Base-by-base conservation (phyloP, 2,888 invertebrate species). In the Synanthedon vespiformis region DNA sequence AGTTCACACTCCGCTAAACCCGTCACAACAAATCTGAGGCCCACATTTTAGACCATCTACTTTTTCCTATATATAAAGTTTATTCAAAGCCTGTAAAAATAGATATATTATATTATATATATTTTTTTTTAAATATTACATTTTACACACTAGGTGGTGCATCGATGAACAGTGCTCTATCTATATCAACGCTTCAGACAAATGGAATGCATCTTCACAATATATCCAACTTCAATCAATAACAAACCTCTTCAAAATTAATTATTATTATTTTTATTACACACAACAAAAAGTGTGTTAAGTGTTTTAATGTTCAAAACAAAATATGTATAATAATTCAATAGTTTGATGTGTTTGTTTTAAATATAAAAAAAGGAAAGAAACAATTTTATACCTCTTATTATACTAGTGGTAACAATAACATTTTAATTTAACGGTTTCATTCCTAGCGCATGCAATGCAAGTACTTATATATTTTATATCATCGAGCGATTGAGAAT, bases 321-420 rank as follows among this genome's bases (percentile, higher is more conserved):
- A 73, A 76, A n/a, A n/a, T n/a, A n/a, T n/a, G n/a, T n/a, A 74
- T 67, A 70, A 70, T 59, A 62, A 61, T 63, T 56, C 56, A 56
- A 62, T 60, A 58, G 22, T 22, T 22, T 22, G 5, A 62, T 64
- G 63, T 58, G 58, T 58, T 60, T 58, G 58, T 58, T 60, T 63
- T 67, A 64, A 64, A 69, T 62, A 16, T 67, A 64, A 68, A 67
- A 75, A 66, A 73, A 79, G 80, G 80, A 83, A 63, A 68, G 67
- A 75, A 80, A 83, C 78, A 79, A 80, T 74, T 34, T 68, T 75
- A 77, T 71, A 74, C 74, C 67, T 70, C 85, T 83, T 80, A 34
- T 34, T 34, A 85, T 70, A 76, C 85, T 87, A 87, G 76, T 87
- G 86, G 86, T 87, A 87, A 87, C 87, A 83, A 84, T 78, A 82